Percentiles rank a stretch among this genome's conserved stretches.
Evolutionary conservation across 2,113 vertebrate genomes (phyloP).

Genomic region (Colius striatus): DNA sequence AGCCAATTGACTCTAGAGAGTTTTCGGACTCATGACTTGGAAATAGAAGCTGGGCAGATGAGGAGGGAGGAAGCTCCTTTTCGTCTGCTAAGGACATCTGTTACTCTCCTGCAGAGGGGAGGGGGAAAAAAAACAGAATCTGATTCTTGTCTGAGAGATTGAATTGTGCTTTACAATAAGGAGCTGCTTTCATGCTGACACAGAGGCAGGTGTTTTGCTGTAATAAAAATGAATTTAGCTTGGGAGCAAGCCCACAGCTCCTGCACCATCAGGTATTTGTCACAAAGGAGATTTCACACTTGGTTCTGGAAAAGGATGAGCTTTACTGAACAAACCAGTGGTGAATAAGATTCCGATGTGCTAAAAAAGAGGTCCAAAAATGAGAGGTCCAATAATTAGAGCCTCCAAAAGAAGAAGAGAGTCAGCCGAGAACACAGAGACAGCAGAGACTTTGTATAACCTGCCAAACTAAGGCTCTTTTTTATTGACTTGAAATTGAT

Average conservation of each 20-base stretch:
- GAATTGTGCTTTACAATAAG: neutral
- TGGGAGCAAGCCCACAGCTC: conserved; percentile 20
- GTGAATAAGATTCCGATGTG: neutral
- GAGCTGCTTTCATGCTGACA: conserved; percentile 7
- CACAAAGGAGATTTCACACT: conserved; percentile 37
- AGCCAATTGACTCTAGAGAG: neutral
- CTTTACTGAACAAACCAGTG: neutral
- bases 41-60: neutral
- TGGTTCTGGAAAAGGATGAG: neutral
- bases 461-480: neutral
- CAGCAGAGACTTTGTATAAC: neutral
- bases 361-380: neutral
- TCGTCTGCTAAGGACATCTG: neutral
- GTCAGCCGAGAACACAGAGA: neutral
- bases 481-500: neutral
- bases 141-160: neutral
- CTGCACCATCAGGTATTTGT: conserved; percentile 1
- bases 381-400: fast-evolving
- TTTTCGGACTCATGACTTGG: neutral
- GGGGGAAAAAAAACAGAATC: neutral
- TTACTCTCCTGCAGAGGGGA: neutral
- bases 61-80: conserved; percentile 8
- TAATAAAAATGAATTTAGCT: neutral
- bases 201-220: conserved; percentile 39
- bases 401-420: neutral